Conservation (phyloP, 2,113 vertebrate species). For the Sceloporus undulatus region DNA sequence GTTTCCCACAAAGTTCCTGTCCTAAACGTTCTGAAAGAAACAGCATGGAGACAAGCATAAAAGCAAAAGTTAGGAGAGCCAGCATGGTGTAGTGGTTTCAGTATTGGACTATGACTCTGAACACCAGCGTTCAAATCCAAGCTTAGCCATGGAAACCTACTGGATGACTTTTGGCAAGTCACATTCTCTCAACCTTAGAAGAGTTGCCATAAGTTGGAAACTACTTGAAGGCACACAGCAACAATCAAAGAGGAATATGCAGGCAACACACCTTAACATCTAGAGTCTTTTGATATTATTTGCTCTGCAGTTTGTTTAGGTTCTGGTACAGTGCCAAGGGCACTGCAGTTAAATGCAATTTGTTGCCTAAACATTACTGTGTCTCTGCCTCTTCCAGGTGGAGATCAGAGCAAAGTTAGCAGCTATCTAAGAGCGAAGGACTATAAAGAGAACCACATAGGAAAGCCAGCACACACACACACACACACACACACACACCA, state of each 20-base stretch:
- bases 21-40: background rate
- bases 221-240: too few relatives aligned
- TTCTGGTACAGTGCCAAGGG: background rate
- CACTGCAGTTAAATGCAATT: constrained; percentile 7
- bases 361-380: background rate
- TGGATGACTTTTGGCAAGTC: too few relatives aligned
- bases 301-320: background rate
- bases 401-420: background rate
- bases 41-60: background rate
- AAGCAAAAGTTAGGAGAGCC: background rate
- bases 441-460: background rate
- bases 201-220: too few relatives aligned
- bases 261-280: background rate
- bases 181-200: too few relatives aligned
- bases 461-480: too few relatives aligned
- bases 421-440: too few relatives aligned
- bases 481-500: too few relatives aligned
- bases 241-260: background rate
- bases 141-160: too few relatives aligned
- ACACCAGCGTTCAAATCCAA: too few relatives aligned
- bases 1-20: background rate
- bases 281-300: background rate
- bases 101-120: too few relatives aligned
- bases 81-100: too few relatives aligned
- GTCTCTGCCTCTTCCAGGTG: background rate